These are phyloP conservation scores for Cantharis flavilabris DNA, from an alignment of 2,888 invertebrate species.

Conservation along the genomic window DNA sequence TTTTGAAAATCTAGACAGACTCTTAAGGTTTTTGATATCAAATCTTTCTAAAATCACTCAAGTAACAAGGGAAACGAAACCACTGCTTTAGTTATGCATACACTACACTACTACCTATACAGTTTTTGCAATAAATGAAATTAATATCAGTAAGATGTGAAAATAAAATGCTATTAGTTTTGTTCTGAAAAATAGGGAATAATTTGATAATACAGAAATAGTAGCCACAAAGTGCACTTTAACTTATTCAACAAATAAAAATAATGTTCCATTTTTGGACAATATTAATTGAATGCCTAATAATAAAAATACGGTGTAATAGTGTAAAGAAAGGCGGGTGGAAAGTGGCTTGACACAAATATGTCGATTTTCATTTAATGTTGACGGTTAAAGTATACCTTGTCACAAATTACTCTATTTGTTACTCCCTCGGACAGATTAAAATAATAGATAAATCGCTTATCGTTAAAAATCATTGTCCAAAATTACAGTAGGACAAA, in stretches of 20 bases:
- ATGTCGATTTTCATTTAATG: constrained; percentile 8
- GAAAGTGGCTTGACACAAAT: background rate
- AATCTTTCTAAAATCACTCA: no score
- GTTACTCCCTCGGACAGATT: constrained; percentile 10
- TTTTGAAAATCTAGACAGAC: no score
- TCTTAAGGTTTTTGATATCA: no score
- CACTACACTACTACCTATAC: no score
- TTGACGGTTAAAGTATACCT: constrained; percentile 14
- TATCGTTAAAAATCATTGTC: constrained; percentile 15
- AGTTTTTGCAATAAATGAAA: no score
- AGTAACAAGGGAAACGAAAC: no score
- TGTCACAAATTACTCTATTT: constrained; percentile 20
- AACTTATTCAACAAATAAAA: background rate
- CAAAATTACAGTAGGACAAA: constrained; percentile 12
- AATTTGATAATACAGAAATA: background rate
- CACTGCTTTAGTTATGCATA: no score
- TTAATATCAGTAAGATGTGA: no score
- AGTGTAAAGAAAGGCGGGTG: background rate
- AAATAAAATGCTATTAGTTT: no score
- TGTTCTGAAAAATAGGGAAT: background rate
- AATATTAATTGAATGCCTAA: background rate
- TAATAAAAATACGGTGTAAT: background rate
- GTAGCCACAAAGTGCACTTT: background rate
- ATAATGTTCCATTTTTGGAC: background rate
- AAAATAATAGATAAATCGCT: constrained; percentile 10